A percentile compares a stretch with the other conserved stretches of the same genome.
Evolutionary conservation across 2,113 vertebrate species (phyloP).

Genomic region (Choloepus hoffmanni): DNA sequence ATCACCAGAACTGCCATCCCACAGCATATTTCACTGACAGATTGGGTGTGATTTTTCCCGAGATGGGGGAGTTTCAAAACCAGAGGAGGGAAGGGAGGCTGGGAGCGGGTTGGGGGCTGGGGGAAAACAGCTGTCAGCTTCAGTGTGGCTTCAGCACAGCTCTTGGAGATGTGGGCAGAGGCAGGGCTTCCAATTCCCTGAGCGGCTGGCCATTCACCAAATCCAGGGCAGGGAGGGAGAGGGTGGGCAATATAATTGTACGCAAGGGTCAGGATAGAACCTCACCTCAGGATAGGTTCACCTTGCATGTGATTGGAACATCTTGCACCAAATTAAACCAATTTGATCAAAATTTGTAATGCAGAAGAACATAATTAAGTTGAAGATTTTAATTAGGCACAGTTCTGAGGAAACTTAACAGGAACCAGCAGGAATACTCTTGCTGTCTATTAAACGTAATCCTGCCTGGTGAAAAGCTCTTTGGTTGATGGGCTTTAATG

Average conservation of each 20-base stretch:
- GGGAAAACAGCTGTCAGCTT: slow-evolving; percentile 55
- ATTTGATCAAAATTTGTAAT: slow-evolving; percentile 74
- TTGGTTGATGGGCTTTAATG: slow-evolving; percentile 54
- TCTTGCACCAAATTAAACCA: slow-evolving; percentile 75
- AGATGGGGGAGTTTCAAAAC: slow-evolving; percentile 39
- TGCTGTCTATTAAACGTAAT: slow-evolving; percentile 72
- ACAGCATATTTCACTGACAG: slow-evolving; percentile 63
- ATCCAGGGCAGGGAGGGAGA: background rate
- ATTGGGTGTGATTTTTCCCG: slow-evolving; percentile 4
- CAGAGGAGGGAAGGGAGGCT: slow-evolving; percentile 35
- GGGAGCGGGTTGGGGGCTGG: background rate
- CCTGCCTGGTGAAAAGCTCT: slow-evolving; percentile 55
- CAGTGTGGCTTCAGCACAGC: background rate
- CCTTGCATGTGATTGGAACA: background rate
- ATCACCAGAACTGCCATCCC: slow-evolving; percentile 25
- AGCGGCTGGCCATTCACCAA: background rate
- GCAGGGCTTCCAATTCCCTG: background rate
- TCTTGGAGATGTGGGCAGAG: slow-evolving; percentile 65
- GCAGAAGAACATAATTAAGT: slow-evolving; percentile 76
- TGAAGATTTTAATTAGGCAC: slow-evolving; percentile 81
- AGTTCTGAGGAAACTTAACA: slow-evolving; percentile 76
- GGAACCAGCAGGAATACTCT: slow-evolving; percentile 62
- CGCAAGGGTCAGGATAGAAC: background rate
- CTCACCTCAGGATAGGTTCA: background rate
- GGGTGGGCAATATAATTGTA: background rate